Base-by-base conservation (phyloP, 2,797 vertebrate genomes). In the Myotis findleyi region DNA sequence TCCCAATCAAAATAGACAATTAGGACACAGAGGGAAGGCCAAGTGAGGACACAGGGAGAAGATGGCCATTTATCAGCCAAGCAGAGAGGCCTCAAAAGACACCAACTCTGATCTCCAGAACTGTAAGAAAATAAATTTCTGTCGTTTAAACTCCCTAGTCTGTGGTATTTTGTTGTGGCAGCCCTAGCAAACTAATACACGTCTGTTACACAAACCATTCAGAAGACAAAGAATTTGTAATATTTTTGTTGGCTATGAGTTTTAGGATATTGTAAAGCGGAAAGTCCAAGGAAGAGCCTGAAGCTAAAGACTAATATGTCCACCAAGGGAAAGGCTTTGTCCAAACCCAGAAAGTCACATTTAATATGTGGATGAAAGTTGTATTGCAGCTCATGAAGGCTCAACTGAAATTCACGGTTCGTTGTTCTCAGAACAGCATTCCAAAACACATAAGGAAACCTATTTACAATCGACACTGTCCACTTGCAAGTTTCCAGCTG, bases 401-500 rank as follows among this genome's bases (percentile, higher is more conserved):
- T 33, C 44, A 7, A 66, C 62, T 41, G 41, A 92, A 95, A 92
- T 51, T 27, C n/a, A n/a, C 6, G 23, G 79, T n/a, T 59, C 3
- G 0, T 41, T 79, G 73, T 86, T 82, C 87, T 96, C n/a, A 64
- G 85, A 77, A 69, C 87, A 86, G 41, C 77, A 91, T 97, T 96
- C 94, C 87, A 76, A 75, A 95, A 86, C 93, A 92, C 82, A n/a
- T 87, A 93, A 94, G 64, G 89, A 90, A 93, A 69, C 53, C 53
- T 33, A 80, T 73, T 95, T 62, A 72, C 73, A 75, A 90, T 30
- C 6, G 5, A 64, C 76, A 30, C 94, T 68, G 87, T 91, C 93
- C 68, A 71, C 85, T 94, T 64, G 33, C 33, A 86, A 85, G 59
- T 80, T 83, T 84, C 94, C 97, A 92, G 85, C 95, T 97, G 92